These are phyloP conservation scores for Hydroisotoma schaefferi DNA, from an alignment of 2,888 invertebrate genomes.

Conservation along the genomic window DNA sequence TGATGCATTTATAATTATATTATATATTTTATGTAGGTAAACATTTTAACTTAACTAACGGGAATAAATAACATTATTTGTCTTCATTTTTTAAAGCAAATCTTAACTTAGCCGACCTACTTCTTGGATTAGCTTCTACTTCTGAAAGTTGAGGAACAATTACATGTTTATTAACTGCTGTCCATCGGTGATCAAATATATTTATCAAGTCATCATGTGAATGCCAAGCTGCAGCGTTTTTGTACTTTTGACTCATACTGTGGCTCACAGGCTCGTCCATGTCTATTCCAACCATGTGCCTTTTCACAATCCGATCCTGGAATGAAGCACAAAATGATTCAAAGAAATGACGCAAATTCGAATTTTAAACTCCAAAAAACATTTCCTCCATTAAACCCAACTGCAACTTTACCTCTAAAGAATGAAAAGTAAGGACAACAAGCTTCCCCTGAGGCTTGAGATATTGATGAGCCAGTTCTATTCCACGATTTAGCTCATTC, in stretches of 20 bases:
- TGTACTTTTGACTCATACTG: slow-evolving; percentile 67
- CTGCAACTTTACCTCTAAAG: slow-evolving; percentile 54
- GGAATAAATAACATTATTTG: too few species aligned
- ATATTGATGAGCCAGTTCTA: slow-evolving; percentile 70
- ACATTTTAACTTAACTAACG: too few species aligned
- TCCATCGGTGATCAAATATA: slow-evolving; percentile 69
- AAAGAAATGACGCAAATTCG: neutral
- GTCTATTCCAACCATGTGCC: slow-evolving; percentile 76
- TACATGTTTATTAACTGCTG: slow-evolving; percentile 74
- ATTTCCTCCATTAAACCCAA: neutral
- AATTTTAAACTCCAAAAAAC: too few species aligned
- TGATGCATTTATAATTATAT: too few species aligned
- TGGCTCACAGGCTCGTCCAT: slow-evolving; percentile 66
- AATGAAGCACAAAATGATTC: slow-evolving; percentile 52
- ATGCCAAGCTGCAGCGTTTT: slow-evolving; percentile 61
- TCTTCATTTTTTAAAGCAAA: slow-evolving; percentile 65
- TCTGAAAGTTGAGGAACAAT: slow-evolving; percentile 70
- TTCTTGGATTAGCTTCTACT: slow-evolving; percentile 72
- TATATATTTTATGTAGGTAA: too few species aligned
- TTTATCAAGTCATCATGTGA: slow-evolving; percentile 61
- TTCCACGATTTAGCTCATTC: slow-evolving; percentile 87
- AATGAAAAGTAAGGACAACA: slow-evolving; percentile 84
- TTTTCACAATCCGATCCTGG: slow-evolving; percentile 89
- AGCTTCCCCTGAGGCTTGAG: slow-evolving; percentile 74
- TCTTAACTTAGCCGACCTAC: slow-evolving; percentile 83